Conservation (phyloP, 2,113 vertebrate species). For the Sterna hirundo region DNA sequence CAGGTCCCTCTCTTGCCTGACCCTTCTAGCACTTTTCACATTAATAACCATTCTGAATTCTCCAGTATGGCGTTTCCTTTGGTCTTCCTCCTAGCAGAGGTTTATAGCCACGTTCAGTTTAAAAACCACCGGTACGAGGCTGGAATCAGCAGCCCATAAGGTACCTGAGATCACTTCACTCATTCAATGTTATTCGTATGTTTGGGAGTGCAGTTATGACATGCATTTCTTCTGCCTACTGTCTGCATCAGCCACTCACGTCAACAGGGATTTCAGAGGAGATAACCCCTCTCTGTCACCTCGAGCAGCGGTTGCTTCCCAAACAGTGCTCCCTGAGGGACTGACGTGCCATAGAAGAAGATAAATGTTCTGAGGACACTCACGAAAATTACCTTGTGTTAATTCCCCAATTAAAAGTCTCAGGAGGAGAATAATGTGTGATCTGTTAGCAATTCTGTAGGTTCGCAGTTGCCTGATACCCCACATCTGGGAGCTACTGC, state of each 20-base stretch:
- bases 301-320: neutral
- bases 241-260: neutral
- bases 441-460: constrained; percentile 34
- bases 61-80: neutral
- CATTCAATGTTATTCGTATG: neutral
- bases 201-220: neutral
- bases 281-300: constrained; percentile 33
- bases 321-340: constrained; percentile 19
- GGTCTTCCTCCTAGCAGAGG: neutral
- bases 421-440: constrained; percentile 39
- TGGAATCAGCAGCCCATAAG: neutral
- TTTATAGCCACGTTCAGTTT: neutral
- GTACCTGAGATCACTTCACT: neutral
- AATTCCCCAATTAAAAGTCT: constrained; percentile 50
- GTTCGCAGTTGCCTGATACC: constrained; percentile 7
- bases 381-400: neutral
- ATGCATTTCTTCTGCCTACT: neutral
- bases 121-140: neutral
- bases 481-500: constrained; percentile 39
- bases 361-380: constrained; percentile 39
- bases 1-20: neutral
- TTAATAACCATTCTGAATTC: neutral
- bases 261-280: constrained; percentile 3
- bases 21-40: neutral
- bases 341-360: neutral